Conservation (phyloP, 2,888 invertebrate genomes). For the Cryptus viduatorius region DNA sequence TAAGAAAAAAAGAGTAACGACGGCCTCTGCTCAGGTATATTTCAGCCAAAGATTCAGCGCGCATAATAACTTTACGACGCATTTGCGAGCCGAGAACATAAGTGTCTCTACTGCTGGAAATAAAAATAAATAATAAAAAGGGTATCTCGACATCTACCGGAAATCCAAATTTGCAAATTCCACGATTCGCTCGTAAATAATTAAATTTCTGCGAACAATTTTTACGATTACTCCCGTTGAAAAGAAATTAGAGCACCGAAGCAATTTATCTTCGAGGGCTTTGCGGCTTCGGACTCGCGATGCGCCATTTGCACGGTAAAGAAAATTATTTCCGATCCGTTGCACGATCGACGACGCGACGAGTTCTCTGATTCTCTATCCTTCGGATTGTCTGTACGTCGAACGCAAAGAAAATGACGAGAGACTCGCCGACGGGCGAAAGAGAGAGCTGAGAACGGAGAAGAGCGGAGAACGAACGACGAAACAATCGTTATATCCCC, state of each 20-base stretch:
- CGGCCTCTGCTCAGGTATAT: conserved; percentile 21
- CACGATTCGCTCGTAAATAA: conserved; percentile 16
- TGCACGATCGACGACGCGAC: neutral
- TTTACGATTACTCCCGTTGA: conserved; percentile 22
- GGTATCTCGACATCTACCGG: neutral
- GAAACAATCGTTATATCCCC: conserved; percentile 56
- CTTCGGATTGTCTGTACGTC: neutral
- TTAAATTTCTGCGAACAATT: conserved; percentile 16
- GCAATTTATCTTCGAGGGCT: neutral
- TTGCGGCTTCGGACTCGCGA: neutral
- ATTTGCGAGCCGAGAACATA: neutral
- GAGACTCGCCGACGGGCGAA: conserved; percentile 19
- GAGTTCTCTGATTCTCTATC: neutral
- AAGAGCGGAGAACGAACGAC: conserved; percentile 28
- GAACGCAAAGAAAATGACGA: conserved; percentile 45
- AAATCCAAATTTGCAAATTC: neutral
- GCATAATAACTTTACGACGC: conserved; percentile 5
- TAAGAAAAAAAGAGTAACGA: conserved; percentile 39
- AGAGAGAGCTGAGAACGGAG: conserved; percentile 21
- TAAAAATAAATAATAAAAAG: conserved; percentile 6
- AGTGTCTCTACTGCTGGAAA: neutral
- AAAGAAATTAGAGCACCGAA: conserved; percentile 22
- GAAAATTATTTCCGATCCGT: conserved; percentile 8
- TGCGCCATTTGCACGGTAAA: neutral
- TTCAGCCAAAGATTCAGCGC: neutral